phyloP scores from a whole-genome alignment of 2,113 vertebrate genomes.

The Myiozetetes cayanensis region DNA sequence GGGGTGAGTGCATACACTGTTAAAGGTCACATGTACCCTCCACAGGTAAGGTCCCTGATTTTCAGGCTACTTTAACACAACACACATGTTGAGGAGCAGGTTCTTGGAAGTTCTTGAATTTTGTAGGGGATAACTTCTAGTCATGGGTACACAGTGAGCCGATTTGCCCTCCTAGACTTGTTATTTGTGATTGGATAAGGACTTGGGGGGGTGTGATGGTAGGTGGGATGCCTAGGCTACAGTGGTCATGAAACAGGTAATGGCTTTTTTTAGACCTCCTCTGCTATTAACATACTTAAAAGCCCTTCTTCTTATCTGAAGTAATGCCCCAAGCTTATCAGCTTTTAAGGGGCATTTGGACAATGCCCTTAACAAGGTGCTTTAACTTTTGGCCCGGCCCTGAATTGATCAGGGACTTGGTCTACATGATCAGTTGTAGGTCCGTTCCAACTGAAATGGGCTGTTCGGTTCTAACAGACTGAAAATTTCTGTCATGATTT shows the following conservation, averaged over 20 bases:
- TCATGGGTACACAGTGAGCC: background rate
- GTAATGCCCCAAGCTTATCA: background rate
- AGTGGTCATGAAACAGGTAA: background rate
- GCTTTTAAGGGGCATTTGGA: background rate
- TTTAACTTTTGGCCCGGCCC: background rate
- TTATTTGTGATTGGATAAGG: background rate
- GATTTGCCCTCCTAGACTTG: background rate
- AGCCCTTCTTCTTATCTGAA: background rate
- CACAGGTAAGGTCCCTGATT: background rate
- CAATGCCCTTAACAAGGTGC: background rate
- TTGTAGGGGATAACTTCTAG: background rate
- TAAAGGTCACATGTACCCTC: background rate
- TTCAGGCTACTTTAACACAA: background rate
- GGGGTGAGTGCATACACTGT: background rate
- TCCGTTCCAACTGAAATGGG: background rate
- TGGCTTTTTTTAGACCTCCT: background rate
- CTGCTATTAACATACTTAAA: background rate
- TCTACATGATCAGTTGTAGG: background rate
- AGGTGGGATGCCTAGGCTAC: background rate
- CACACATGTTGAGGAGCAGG: background rate
- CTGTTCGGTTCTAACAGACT: background rate
- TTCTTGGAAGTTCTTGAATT: background rate
- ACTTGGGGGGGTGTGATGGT: background rate
- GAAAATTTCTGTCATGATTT: background rate
- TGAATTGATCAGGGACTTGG: background rate